phyloP scores from a whole-genome alignment of 2,797 vertebrate genomes.

The Geotrypetes seraphini region DNA sequence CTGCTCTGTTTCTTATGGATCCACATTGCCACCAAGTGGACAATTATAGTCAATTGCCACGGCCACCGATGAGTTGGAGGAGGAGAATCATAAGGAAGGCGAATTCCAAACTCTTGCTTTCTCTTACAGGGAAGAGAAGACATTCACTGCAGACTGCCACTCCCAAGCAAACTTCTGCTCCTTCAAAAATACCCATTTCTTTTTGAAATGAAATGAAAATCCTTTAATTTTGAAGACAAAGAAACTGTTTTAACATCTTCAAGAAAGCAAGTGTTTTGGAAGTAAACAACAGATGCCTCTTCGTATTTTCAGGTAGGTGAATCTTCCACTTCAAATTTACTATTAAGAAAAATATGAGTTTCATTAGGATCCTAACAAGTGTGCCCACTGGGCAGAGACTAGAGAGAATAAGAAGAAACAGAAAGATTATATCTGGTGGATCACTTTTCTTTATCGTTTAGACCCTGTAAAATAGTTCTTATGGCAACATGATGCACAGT shows the following conservation, averaged over 20 bases:
- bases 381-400: too few relatives aligned
- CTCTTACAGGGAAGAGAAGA: background rate
- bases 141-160: background rate
- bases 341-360: too few relatives aligned
- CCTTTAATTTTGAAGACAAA: constrained; percentile 8
- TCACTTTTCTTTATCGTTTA: too few relatives aligned
- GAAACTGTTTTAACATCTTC: constrained; percentile 1
- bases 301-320: background rate
- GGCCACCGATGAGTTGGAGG: background rate
- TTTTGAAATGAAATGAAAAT: background rate
- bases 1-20: too few relatives aligned
- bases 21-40: constrained; percentile 36
- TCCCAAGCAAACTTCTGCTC: background rate
- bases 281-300: too few relatives aligned
- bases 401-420: too few relatives aligned
- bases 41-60: fast-evolving
- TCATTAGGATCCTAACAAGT: too few relatives aligned
- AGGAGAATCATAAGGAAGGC: constrained; percentile 17
- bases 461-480: too few relatives aligned
- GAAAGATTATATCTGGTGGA: too few relatives aligned
- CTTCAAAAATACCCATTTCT: background rate
- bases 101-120: too few relatives aligned
- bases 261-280: background rate
- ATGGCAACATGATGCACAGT: too few relatives aligned
- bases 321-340: too few relatives aligned